phyloP scores from a whole-genome alignment of 2,797 vertebrate genomes.

The Pristis pectinata region DNA sequence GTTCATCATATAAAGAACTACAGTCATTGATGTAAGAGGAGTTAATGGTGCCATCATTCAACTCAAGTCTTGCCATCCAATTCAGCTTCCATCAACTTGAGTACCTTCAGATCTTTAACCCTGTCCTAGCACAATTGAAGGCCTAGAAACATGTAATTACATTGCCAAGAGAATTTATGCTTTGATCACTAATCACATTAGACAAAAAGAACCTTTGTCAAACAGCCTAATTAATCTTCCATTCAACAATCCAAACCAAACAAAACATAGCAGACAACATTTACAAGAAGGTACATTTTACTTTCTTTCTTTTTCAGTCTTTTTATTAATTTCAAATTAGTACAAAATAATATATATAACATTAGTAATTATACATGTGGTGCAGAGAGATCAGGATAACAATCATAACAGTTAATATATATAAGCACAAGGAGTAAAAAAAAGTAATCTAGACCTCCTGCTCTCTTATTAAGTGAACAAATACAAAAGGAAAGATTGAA shows the following conservation, averaged over 20 bases:
- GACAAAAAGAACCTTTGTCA: neutral
- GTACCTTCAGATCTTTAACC: neutral
- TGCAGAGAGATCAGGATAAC: too few species aligned
- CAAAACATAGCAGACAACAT: neutral
- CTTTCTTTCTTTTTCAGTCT: too few species aligned
- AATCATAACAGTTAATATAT: too few species aligned
- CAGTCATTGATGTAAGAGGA: neutral
- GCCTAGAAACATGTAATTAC: neutral
- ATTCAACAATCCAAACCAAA: neutral
- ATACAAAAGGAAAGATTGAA: too few species aligned
- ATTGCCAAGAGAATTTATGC: neutral
- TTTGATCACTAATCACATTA: neutral
- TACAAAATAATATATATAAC: too few species aligned
- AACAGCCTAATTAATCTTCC: neutral
- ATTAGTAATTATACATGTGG: too few species aligned
- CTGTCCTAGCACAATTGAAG: neutral
- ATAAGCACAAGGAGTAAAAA: too few species aligned
- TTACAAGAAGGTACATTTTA: neutral
- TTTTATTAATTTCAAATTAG: too few species aligned
- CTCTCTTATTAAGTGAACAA: too few species aligned
- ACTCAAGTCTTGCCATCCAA: neutral
- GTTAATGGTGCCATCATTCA: neutral
- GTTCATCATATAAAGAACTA: neutral
- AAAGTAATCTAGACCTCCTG: too few species aligned
- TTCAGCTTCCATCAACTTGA: neutral